Percentiles rank a stretch among this genome's conserved stretches.
Evolutionary conservation across 2,113 vertebrate genomes (phyloP).

Genomic region (Ia io): DNA sequence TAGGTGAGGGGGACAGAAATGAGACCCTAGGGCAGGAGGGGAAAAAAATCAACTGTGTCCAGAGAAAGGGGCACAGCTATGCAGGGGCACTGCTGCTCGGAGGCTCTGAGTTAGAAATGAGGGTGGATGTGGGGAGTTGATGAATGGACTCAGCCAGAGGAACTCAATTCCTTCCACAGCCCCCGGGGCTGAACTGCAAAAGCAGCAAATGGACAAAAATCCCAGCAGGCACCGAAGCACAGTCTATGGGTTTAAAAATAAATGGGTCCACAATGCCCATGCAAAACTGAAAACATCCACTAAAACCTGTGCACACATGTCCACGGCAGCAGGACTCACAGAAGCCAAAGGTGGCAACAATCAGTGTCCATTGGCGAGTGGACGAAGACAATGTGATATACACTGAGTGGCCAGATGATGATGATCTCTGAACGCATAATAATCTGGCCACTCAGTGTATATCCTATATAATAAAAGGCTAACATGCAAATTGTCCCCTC

Average conservation of each 20-base stretch:
- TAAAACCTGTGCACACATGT: rapidly evolving
- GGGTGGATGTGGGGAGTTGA: too few relatives aligned
- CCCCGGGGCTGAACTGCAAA: neutral
- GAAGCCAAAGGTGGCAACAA: neutral
- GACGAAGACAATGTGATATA: too few relatives aligned
- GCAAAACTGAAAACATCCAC: neutral
- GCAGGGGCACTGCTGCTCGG: neutral
- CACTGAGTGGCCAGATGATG: too few relatives aligned
- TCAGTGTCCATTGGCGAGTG: rapidly evolving
- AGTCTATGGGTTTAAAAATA: slow-evolving; percentile 1
- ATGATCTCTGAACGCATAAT: too few relatives aligned
- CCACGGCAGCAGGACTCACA: rapidly evolving
- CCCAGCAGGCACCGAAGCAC: neutral
- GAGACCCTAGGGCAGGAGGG: neutral
- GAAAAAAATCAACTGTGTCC: neutral
- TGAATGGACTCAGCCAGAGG: rapidly evolving
- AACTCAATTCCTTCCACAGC: neutral
- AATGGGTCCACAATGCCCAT: rapidly evolving
- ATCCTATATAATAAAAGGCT: too few relatives aligned
- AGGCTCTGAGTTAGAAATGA: neutral
- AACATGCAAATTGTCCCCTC: too few relatives aligned
- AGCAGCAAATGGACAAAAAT: slow-evolving; percentile 63
- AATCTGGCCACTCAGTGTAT: too few relatives aligned
- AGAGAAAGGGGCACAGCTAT: neutral
- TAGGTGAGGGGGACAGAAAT: neutral